These are phyloP conservation scores for Apogon talboti DNA, from an alignment of 2,797 vertebrate genomes.

Conservation along the genomic window DNA sequence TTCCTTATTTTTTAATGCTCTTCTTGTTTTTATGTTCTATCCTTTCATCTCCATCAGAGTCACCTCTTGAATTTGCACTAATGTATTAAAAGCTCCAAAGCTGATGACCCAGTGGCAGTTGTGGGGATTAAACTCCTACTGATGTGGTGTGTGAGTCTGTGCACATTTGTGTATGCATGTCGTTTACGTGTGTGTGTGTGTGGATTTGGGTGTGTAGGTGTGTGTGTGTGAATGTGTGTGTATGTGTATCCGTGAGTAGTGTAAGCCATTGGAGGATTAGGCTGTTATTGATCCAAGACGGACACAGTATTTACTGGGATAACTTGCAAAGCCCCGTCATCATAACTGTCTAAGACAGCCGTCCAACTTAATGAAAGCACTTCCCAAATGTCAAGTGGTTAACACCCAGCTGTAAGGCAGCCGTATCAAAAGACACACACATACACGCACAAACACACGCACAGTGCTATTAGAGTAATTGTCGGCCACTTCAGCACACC, in stretches of 20 bases:
- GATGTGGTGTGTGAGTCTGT: slow-evolving; percentile 25
- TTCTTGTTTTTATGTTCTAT: slow-evolving; percentile 16
- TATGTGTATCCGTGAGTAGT: neutral
- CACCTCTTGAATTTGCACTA: slow-evolving; percentile 19
- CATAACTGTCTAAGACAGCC: slow-evolving; percentile 70
- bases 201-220: slow-evolving; percentile 6
- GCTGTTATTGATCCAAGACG: slow-evolving; percentile 70
- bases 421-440: slow-evolving; percentile 33
- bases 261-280: slow-evolving; percentile 61
- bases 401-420: slow-evolving; percentile 42
- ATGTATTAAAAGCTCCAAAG: slow-evolving; percentile 53
- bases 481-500: slow-evolving; percentile 19
- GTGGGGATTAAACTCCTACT: slow-evolving; percentile 48
- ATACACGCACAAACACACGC: slow-evolving; percentile 8
- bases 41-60: slow-evolving; percentile 38
- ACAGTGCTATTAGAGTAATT: slow-evolving; percentile 35
- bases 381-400: slow-evolving; percentile 70
- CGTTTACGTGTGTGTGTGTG: slow-evolving; percentile 18
- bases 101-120: slow-evolving; percentile 55
- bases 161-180: slow-evolving; percentile 32
- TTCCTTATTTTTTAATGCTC: slow-evolving; percentile 9
- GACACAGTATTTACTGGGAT: slow-evolving; percentile 75
- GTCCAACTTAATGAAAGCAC: slow-evolving; percentile 69
- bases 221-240: slow-evolving; percentile 4
- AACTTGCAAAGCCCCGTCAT: slow-evolving; percentile 67